Base-by-base conservation (phyloP, 2,888 invertebrate species). In the Pseudoips prasinana region DNA sequence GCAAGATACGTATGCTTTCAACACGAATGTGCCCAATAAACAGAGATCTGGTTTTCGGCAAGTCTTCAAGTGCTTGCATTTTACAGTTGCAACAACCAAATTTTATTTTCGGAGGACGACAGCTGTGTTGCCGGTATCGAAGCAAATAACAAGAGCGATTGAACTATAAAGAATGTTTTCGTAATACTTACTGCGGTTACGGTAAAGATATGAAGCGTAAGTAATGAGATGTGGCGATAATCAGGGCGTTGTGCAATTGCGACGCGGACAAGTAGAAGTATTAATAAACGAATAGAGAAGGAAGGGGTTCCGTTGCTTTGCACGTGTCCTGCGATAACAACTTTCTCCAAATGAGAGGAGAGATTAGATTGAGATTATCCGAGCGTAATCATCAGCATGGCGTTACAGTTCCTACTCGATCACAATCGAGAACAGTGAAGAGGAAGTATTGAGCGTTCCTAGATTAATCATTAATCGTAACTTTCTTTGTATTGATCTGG, bases 321-420 rank as follows among this genome's bases (percentile, higher is more conserved):
- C 35, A 32, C 40, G 39, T 52, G 54, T 57, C 57, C 61, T 49
- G 54, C 25, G 58, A 53, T 49, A 60, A 46, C 61, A 70, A 76
- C 84, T 85, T 86, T 86, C 86, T 75, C 80, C 59, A 52, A 73
- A 63, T 61, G 58, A 64, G 63, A 64, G 73, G 65, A n/a, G 56
- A 75, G 76, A 81, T 82, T 70, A 68, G 67, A 78, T 79, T 65
- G 57, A 74, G 74, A 76, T 76, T 72, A 76, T 70, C 68, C 58
- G 61, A 74, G 66, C 68, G 71, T 75, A 81, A 85, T 81, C 75
- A 71, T 73, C 74, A 67, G 65, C 66, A 67, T 63, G 62, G 62
- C 56, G 61, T 66, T 71, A 73, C 69, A 73, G 73, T 83, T 80
- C 78, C 80, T 57, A 73, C 65, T 69, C 57, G 53, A 55, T n/a